A percentile compares a stretch with the other conserved stretches of the same genome.
Conservation (phyloP, 2,888 invertebrate genomes). For the Rhamphomyia laevipes region DNA sequence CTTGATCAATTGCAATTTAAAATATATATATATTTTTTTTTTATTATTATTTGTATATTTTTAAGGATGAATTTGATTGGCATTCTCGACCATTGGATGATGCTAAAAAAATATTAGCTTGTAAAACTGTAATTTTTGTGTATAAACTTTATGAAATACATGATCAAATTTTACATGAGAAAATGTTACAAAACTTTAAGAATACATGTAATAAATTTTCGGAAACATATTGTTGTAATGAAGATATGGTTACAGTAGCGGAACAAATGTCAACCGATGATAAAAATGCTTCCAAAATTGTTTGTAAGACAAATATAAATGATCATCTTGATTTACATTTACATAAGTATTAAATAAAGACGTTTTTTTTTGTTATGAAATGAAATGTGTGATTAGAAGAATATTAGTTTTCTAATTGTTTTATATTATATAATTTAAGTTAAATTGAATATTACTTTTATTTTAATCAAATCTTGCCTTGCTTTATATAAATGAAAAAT, state of each 20-base stretch:
- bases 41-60: neutral
- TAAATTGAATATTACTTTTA: no score
- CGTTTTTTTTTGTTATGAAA: no score
- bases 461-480: no score
- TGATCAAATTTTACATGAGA: constrained; percentile 18
- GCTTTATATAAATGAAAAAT: no score
- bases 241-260: constrained; percentile 20
- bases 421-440: no score
- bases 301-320: no score
- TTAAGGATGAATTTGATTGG: constrained; percentile 3
- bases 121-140: constrained; percentile 20
- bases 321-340: no score
- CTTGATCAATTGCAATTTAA: neutral
- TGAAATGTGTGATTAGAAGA: no score
- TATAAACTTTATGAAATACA: constrained; percentile 21
- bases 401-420: no score
- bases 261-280: constrained; percentile 16
- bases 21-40: no score
- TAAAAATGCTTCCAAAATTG: neutral
- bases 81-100: constrained; percentile 19
- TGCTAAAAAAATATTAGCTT: constrained; percentile 12
- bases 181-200: constrained; percentile 23
- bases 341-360: no score
- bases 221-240: constrained; percentile 16
- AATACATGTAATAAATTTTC: constrained; percentile 20